Base-by-base conservation (phyloP, 2,888 invertebrate species). In the Ichneumoninae sp. region DNA sequence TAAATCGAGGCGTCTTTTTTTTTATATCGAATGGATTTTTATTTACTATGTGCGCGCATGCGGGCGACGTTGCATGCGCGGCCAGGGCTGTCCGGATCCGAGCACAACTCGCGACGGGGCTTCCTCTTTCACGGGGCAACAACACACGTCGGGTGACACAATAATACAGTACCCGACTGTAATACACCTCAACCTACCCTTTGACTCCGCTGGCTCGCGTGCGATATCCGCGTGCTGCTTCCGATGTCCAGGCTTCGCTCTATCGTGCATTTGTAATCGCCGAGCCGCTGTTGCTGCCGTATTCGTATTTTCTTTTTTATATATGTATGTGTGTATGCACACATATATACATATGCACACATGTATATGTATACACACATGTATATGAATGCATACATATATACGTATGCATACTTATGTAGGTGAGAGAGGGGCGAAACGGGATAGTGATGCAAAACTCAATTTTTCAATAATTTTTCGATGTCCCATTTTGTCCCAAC, bases 61-160 rank as follows among this genome's bases (percentile, higher is more conserved):
- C 47, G 30, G 30, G 10, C 19, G 22, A 10, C 68, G 44, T 5
- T 44, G 44, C 47, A 26, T 13, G 47, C 47, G 44, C 47, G 16
- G 22, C 54, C 3, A 26, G 50, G 44, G 30, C 47, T 30, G n/a
- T 30, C 68, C 47, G 33, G n/a, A 33, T 50, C 52, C 52, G n/a
- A 26, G 26, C 16, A 52, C 70, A 71, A 52, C 54, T 36, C 40
- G 44, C 26, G 47, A 19, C 70, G 62, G 70, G 69, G 70, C 78
- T 78, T 78, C 78, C 70, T 57, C 69, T 78, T 78, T 70, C 70
- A 62, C 70, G 47, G 70, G 36, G 22, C 70, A 52, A 52, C 52
- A 70, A 50, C 69, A 70, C 69, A 16, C 69, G 50, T 50, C 69
- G 70, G 36, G 22, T 54, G 26, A 47, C 16, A 47, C 57, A 57